phyloP scores from a whole-genome alignment of 1,140 invertebrate genomes.

The Drosophila sucinea region DNA sequence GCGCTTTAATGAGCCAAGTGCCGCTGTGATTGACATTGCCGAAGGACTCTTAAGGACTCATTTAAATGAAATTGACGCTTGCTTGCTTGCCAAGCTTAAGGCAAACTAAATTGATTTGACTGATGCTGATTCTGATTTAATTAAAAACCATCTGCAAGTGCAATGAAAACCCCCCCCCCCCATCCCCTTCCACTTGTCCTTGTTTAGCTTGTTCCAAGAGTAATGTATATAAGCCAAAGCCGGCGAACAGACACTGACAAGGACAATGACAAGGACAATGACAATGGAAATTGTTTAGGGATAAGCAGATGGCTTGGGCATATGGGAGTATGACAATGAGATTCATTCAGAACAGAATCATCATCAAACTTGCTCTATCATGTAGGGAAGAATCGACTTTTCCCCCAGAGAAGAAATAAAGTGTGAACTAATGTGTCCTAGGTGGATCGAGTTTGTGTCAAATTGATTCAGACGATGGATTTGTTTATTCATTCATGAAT shows the following conservation, averaged over 20 bases:
- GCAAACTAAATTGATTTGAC: conserved; percentile 57
- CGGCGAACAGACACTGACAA: not conserved
- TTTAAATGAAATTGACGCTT: conserved; percentile 50
- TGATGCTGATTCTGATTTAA: conserved; percentile 70
- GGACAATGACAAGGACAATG: conserved; percentile 11
- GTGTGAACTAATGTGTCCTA: too few species aligned
- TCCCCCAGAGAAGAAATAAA: too few species aligned
- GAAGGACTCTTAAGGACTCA: conserved; percentile 17
- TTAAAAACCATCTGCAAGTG: conserved; percentile 60
- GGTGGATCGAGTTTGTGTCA: too few species aligned
- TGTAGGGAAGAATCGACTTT: too few species aligned
- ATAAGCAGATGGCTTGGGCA: not conserved
- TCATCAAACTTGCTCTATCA: too few species aligned
- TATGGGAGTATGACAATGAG: not conserved
- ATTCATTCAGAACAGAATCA: too few species aligned
- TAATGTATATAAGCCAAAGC: conserved; percentile 23
- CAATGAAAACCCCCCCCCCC: conserved; percentile 36
- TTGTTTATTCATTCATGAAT: too few species aligned
- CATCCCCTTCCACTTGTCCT: not conserved
- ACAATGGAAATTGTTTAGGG: conserved; percentile 2
- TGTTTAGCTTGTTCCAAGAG: not conserved
- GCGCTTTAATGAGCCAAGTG: conserved; percentile 68
- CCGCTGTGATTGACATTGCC: conserved; percentile 23
- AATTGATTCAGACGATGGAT: too few species aligned
- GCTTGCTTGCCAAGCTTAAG: conserved; percentile 14